Evolutionary conservation across 2,888 invertebrate species (phyloP), one percentile per base, ranked within the genome.

Genomic region (Cephalotes varians): DNA sequence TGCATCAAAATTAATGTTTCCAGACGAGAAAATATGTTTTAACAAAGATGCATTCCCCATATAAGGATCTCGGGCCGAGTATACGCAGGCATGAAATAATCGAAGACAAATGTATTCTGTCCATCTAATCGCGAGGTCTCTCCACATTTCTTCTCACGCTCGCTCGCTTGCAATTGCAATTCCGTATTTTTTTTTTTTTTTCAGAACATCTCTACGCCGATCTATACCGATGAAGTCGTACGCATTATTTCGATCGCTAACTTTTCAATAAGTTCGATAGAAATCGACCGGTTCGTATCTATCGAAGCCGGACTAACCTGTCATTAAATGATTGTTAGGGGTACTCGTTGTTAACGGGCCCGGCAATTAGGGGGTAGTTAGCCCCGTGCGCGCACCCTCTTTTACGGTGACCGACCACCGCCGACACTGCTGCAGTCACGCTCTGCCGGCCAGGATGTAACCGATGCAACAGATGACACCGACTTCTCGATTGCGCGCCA

Each of bases 401-500:
- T 85, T 85, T 84, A 85, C 89, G 76, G 80, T 84, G 81, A 83
- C 76, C 77, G 83, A 85, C 73, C 56, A 81, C 84, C 71, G 69
- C 44, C 56, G 37, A 51, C 76, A 51, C 51, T 76, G 44, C 71
- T 56, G 71, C 77, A 83, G 91, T 85, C 88, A 92, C 90, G 91
- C 87, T 90, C 74, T 82, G 87, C 74, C 84, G 90, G 72, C 76
- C 89, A 83, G 86, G 85, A 89, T 84, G 88, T 90, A 93, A 93
- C 93, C 92, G 93, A 93, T 92, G 92, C 92, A 93, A 93, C 93
- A 93, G 93, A 93, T 93, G 93, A 93, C 93, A 93, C 92, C 87
- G 87, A 87, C 89, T 91, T 90, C 85, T 90, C 87, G 85, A 85
- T 87, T 85, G 82, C 86, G 85, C 86, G 84, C 86, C 87, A 85